Conservation (phyloP, 2,888 invertebrate genomes). For the Netelia inedita region DNA sequence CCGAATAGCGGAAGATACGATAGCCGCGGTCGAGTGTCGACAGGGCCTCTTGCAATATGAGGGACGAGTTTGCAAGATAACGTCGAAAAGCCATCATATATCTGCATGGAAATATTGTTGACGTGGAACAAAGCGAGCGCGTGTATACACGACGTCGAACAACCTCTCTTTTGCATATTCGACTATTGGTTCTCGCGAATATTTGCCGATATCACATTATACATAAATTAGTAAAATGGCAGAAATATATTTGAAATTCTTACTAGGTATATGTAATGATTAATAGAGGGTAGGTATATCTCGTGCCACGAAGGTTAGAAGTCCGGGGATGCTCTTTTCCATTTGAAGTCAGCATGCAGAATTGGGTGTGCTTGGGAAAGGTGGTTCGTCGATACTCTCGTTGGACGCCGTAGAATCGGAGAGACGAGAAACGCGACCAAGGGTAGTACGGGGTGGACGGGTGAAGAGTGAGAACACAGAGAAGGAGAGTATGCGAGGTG, state of each 20-base stretch:
- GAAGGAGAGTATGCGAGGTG: slow-evolving; percentile 24
- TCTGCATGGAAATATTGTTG: background rate
- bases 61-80: too few relatives aligned
- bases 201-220: slow-evolving; percentile 52
- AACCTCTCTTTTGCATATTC: slow-evolving; percentile 41
- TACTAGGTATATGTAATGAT: background rate
- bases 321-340: background rate
- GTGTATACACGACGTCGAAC: slow-evolving; percentile 48
- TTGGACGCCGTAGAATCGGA: slow-evolving; percentile 8
- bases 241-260: background rate
- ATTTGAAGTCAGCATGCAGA: slow-evolving; percentile 17
- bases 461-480: slow-evolving; percentile 57
- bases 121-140: slow-evolving; percentile 5
- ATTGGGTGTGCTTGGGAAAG: slow-evolving; percentile 63
- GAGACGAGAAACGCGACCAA: background rate
- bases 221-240: slow-evolving; percentile 41
- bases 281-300: too few relatives aligned
- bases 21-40: too few relatives aligned
- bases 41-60: too few relatives aligned
- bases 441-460: slow-evolving; percentile 63
- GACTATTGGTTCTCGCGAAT: slow-evolving; percentile 20
- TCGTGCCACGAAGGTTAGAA: slow-evolving; percentile 6
- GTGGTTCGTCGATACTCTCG: slow-evolving; percentile 74
- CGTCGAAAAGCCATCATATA: background rate
- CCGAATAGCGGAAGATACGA: slow-evolving; percentile 1